A percentile compares a stretch with the other conserved stretches of the same genome.
These are phyloP conservation scores for Metopia argyrocephala DNA, from an alignment of 2,888 invertebrate species.

Conservation along the genomic window DNA sequence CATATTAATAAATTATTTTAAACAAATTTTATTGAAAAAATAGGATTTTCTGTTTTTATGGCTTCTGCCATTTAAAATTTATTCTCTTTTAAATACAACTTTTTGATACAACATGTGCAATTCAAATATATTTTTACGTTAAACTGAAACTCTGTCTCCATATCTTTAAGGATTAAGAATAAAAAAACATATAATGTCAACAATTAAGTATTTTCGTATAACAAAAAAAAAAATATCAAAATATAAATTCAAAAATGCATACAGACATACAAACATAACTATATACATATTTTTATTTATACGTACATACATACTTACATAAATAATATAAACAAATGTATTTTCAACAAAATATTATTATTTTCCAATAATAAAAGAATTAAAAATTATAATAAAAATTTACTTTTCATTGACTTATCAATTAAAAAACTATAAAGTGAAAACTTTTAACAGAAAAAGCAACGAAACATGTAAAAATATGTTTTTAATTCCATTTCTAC, in stretches of 20 bases:
- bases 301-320: too few species aligned
- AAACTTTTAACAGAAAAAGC: too few species aligned
- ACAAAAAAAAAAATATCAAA: neutral
- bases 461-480: too few species aligned
- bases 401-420: too few species aligned
- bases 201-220: neutral
- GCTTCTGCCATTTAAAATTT: conserved; percentile 1
- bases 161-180: conserved; percentile 19
- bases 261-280: too few species aligned
- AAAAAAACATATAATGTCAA: neutral
- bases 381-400: neutral
- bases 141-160: conserved; percentile 14
- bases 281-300: neutral
- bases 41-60: conserved; percentile 4
- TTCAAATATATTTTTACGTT: conserved; percentile 29
- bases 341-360: neutral
- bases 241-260: neutral
- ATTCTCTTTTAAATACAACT: neutral
- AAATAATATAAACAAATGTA: neutral
- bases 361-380: too few species aligned
- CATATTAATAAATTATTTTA: conserved; percentile 37
- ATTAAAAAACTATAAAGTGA: too few species aligned
- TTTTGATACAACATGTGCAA: conserved; percentile 38
- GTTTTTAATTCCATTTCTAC: too few species aligned
- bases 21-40: conserved; percentile 17